A percentile compares a stretch with the other conserved stretches of the same genome.
phyloP scores from a whole-genome alignment of 2,797 vertebrate species.

The Parambassis ranga region DNA sequence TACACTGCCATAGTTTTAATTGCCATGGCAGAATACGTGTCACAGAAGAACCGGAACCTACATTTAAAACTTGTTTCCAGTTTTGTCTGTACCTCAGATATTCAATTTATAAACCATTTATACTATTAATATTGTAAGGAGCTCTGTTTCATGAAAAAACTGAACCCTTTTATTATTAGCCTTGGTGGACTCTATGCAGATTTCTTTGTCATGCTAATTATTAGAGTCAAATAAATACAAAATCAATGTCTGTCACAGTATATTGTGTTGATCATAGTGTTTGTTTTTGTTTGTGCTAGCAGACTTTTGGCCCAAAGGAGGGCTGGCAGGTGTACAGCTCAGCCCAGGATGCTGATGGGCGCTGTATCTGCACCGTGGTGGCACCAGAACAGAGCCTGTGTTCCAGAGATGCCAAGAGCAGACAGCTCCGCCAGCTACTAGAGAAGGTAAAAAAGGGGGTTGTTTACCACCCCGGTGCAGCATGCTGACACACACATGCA shows the following conservation, averaged over 20 bases:
- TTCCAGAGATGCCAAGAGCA: conserved; percentile 96
- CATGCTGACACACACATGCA: conserved; percentile 1
- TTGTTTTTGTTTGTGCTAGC: conserved; percentile 34
- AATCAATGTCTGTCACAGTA: neutral
- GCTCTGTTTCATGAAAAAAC: no score
- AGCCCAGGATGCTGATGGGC: conserved; percentile 94
- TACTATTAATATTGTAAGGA: neutral
- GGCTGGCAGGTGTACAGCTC: conserved; percentile 99
- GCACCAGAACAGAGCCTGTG: conserved; percentile 97
- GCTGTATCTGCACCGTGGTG: conserved; percentile 98
- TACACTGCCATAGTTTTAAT: neutral
- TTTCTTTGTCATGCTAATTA: no score
- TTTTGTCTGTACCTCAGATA: no score
- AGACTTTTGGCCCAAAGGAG: conserved; percentile 96
- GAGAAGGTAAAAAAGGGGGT: conserved; percentile 87
- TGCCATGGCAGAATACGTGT: neutral
- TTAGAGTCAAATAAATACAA: no score
- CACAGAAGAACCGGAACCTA: no score
- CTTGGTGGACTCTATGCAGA: no score
- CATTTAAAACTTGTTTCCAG: no score
- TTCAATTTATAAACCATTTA: neutral
- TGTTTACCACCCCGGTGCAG: conserved; percentile 6
- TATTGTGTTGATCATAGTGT: no score
- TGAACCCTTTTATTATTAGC: no score
- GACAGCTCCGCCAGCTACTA: conserved; percentile 93